Evolutionary conservation across 2,113 vertebrate genomes (phyloP).

Genomic region (Cephalopholis sonnerati): DNA sequence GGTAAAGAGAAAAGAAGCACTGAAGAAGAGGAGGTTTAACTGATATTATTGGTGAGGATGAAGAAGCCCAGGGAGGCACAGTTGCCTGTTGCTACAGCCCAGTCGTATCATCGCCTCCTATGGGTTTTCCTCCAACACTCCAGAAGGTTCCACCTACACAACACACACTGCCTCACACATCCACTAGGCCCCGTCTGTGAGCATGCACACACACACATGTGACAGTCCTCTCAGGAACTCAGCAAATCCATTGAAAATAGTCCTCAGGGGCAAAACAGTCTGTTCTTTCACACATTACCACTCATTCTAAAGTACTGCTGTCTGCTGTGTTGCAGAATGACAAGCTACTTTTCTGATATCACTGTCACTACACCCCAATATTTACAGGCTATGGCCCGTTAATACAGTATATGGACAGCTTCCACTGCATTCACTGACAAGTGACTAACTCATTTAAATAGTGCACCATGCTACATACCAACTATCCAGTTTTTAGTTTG

Average conservation of each 20-base stretch:
- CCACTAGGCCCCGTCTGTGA: conserved; percentile 58
- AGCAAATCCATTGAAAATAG: conserved; percentile 62
- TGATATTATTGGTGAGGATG: conserved; percentile 31
- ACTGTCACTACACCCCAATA: background rate
- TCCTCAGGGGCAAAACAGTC: conserved; percentile 62
- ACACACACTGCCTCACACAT: conserved; percentile 72
- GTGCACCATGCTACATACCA: background rate
- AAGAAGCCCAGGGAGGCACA: conserved; percentile 30
- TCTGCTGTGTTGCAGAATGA: conserved; percentile 21
- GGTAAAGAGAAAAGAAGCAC: background rate
- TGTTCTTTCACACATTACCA: conserved; percentile 75
- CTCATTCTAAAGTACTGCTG: conserved; percentile 54
- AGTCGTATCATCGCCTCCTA: conserved; percentile 54
- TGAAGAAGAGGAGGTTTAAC: conserved; percentile 10
- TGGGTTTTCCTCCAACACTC: conserved; percentile 79
- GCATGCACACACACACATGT: conserved; percentile 18
- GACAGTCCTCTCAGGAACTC: conserved; percentile 42
- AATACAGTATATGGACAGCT: background rate
- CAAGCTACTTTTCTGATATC: background rate
- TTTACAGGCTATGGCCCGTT: background rate
- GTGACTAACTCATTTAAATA: background rate
- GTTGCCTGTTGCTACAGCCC: conserved; percentile 50
- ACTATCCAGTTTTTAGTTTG: background rate
- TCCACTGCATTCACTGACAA: background rate
- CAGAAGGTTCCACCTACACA: conserved; percentile 83